Evolutionary conservation across 2,888 invertebrate genomes (phyloP), one percentile per base, ranked within the genome.

Genomic region (Apodemia hepburni): DNA sequence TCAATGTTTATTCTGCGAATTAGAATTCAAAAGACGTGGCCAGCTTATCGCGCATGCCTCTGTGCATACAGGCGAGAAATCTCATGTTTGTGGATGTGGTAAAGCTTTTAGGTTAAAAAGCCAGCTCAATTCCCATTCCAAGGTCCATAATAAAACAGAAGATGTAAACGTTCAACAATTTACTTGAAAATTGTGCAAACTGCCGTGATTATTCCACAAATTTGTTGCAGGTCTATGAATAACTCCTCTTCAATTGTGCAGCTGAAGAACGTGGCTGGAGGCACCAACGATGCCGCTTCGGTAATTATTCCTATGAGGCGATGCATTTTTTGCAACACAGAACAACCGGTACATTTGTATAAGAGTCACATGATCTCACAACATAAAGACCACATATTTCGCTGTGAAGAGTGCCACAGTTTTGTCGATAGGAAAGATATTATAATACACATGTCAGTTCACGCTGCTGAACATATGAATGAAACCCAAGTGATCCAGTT

Each of bases 41-140:
- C 92, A 94, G 73, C 78, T 94, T 70, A 75, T 82, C 62, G 91
- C 92, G 59, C 94, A 94, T 73, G 73, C 82, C 51, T 83, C 88
- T 58, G 87, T 92, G 62, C 94, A 94, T 75, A 90, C 92, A 0
- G 93, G 93, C 5, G 92, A 92, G 69, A 86, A 85, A 66, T 90
- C 93, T 51, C 89, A 92, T 73, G 71, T 68, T 6, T 94, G 94
- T 73, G 67, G 76, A 15, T 94, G 94, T 75, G 85, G 84, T 8
- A 85, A 81, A 64, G 78, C 86, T 35, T 94, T 94, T 73, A 80
- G 93, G 1, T 71, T 85, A 65, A 76, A 83, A 71, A 69, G 68
- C n/a, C 86, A 85, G 70, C 80, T 85, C 58, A 71, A 71, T 22
- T 64, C 70, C 0, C 85, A 82, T 70, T 61, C 65, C 9, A 70